Conservation (phyloP, 2,888 invertebrate species). For the Drepanosiphum platanoidis region DNA sequence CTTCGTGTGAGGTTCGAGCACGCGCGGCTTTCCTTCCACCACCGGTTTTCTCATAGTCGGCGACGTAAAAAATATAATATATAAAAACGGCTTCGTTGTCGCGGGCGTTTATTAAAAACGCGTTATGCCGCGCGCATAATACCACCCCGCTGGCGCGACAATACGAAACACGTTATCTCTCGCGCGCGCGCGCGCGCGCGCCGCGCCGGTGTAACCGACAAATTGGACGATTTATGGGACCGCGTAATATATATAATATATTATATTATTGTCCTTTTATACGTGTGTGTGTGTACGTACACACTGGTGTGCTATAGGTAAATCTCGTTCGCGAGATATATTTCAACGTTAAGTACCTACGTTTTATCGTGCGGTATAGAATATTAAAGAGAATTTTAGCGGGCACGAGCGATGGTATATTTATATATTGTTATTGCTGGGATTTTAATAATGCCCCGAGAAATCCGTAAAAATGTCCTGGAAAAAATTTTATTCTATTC, state of each 20-base stretch:
- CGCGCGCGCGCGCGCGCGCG: too few species aligned
- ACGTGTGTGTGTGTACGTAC: not conserved
- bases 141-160: constrained; percentile 1
- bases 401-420: too few species aligned
- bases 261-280: too few species aligned
- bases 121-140: constrained; percentile 10
- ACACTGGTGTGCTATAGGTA: not conserved
- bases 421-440: too few species aligned
- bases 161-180: constrained; percentile 39
- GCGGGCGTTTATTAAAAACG: constrained; percentile 54
- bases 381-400: too few species aligned
- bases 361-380: too few species aligned
- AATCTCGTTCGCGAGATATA: too few species aligned
- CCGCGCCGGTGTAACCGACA: constrained; percentile 33
- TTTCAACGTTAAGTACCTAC: too few species aligned
- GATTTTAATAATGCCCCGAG: too few species aligned
- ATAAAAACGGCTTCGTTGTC: not conserved
- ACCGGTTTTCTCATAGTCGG: constrained; percentile 28
- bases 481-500: too few species aligned
- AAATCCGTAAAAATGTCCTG: too few species aligned
- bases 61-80: not conserved
- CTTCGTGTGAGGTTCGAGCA: constrained; percentile 59
- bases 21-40: constrained; percentile 45
- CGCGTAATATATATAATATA: not conserved
- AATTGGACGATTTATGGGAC: constrained; percentile 61